These are phyloP conservation scores for Catamblyrhynchus diadema DNA, from an alignment of 2,797 vertebrate species.

Conservation along the genomic window DNA sequence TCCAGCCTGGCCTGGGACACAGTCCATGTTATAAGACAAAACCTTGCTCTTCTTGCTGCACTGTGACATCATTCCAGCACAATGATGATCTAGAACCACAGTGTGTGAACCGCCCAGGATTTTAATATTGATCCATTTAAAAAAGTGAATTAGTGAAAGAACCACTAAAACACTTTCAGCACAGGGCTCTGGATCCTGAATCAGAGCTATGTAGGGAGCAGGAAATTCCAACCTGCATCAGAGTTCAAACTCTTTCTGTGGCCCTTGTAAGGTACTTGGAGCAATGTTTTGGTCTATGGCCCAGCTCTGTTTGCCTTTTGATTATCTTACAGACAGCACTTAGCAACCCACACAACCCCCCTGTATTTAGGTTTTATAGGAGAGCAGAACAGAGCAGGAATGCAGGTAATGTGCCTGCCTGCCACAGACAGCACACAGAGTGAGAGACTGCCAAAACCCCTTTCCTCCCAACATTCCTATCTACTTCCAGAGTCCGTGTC, in stretches of 20 bases:
- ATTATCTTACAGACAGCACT: conserved; percentile 29
- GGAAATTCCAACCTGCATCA: conserved; percentile 14
- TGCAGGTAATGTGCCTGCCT: background rate
- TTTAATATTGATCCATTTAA: background rate
- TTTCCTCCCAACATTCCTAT: background rate
- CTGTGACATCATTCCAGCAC: background rate
- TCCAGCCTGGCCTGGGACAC: background rate
- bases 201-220: background rate
- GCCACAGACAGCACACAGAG: background rate
- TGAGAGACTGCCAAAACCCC: background rate
- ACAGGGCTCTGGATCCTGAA: background rate
- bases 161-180: too few species aligned
- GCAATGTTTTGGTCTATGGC: background rate
- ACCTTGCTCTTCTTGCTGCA: background rate
- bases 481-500: background rate
- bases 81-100: background rate
- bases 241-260: background rate
- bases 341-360: conserved; percentile 24
- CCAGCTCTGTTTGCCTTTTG: conserved; percentile 44
- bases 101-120: background rate
- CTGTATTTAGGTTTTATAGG: background rate
- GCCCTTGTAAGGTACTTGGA: background rate
- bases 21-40: background rate
- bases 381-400: background rate
- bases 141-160: background rate